Conservation (phyloP, 92 coral and sea anemone species). For the Siderastrea siderea region DNA sequence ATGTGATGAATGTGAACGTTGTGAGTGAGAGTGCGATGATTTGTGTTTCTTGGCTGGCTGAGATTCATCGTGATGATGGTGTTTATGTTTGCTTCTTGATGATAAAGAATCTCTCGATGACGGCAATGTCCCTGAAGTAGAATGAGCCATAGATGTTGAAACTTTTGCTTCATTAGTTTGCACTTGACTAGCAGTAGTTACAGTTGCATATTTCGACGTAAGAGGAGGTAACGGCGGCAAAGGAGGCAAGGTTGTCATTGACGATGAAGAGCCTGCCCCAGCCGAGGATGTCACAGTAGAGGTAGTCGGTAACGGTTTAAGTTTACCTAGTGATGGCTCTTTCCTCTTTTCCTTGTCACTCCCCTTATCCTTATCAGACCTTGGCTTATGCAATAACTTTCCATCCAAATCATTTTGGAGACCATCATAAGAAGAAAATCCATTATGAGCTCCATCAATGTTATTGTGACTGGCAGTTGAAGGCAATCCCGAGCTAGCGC, state of each 20-base stretch:
- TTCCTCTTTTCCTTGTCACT: conserved; percentile 45
- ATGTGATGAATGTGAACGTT: conserved; percentile 71
- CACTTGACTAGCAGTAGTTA: conserved; percentile 73
- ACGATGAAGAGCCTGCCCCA: conserved; percentile 76
- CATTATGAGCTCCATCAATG: conserved; percentile 73
- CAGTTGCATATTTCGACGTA: conserved; percentile 93
- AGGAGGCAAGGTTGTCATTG: conserved; percentile 71
- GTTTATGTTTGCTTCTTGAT: conserved; percentile 74
- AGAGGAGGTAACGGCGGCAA: conserved; percentile 90
- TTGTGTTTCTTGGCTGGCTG: conserved; percentile 89
- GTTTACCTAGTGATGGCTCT: conserved; percentile 57
- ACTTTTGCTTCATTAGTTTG: conserved; percentile 72
- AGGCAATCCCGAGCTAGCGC: neutral
- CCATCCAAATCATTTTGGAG: conserved; percentile 44
- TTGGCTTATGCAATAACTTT: conserved; percentile 36
- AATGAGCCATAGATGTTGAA: conserved; percentile 57
- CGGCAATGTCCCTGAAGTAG: conserved; percentile 50
- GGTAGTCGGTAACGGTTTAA: conserved; percentile 67
- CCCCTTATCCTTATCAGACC: conserved; percentile 43
- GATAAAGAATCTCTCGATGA: conserved; percentile 45
- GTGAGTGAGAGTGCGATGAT: conserved; percentile 80
- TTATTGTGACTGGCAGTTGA: conserved; percentile 42
- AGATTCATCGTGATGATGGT: conserved; percentile 81
- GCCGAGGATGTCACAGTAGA: conserved; percentile 87
- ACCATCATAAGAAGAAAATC: conserved; percentile 37